Evolutionary conservation across 2,888 invertebrate species (phyloP).

Genomic region (Endomychus coccineus): DNA sequence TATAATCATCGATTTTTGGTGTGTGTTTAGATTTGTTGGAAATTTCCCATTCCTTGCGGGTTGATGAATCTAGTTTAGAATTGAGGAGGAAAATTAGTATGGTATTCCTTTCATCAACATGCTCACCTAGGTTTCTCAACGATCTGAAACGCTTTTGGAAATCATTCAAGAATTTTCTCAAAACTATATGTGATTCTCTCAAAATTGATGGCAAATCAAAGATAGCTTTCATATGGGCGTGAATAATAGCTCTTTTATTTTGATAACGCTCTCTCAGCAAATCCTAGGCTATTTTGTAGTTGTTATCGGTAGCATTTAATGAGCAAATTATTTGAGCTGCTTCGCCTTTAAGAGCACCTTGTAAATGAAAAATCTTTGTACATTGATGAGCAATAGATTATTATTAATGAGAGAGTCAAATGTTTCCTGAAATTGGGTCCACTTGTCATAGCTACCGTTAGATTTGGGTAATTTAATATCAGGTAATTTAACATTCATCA

Average conservation of each 20-base stretch:
- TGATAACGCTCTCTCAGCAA: slow-evolving; percentile 3
- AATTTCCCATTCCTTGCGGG: slow-evolving; percentile 6
- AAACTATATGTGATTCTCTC: neutral
- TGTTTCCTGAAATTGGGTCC: slow-evolving; percentile 3
- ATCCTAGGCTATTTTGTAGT: slow-evolving; percentile 9
- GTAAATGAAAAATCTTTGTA: slow-evolving; percentile 7
- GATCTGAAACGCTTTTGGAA: neutral
- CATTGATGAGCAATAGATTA: neutral
- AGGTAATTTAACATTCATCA: slow-evolving; percentile 5
- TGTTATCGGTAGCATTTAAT: slow-evolving; percentile 1
- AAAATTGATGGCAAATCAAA: slow-evolving; percentile 1
- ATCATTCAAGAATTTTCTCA: slow-evolving; percentile 6
- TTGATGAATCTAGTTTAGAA: neutral
- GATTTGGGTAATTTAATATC: slow-evolving; percentile 1
- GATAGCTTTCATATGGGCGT: slow-evolving; percentile 5
- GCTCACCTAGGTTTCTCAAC: slow-evolving; percentile 2
- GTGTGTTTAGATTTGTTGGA: neutral
- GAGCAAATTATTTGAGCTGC: slow-evolving; percentile 4
- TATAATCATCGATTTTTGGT: slow-evolving; percentile 2
- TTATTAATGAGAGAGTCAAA: slow-evolving; percentile 4
- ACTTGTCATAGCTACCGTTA: slow-evolving; percentile 1
- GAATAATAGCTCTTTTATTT: slow-evolving; percentile 2
- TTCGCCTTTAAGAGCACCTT: slow-evolving; percentile 4
- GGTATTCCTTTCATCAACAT: slow-evolving; percentile 3
- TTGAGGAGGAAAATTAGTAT: slow-evolving; percentile 1